Conservation (phyloP, 2,797 vertebrate genomes). For the Eidolon dupreanum region DNA sequence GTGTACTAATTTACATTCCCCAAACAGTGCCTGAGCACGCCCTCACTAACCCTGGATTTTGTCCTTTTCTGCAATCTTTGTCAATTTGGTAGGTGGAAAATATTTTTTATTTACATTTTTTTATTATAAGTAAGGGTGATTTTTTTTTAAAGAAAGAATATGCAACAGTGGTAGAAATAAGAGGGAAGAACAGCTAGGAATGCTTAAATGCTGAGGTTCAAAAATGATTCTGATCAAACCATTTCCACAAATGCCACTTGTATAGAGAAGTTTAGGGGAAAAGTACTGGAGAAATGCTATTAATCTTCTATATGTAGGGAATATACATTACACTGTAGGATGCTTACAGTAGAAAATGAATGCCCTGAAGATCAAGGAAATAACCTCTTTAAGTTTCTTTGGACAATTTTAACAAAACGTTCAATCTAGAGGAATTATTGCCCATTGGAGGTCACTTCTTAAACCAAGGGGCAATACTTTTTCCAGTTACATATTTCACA, state of each 20-base stretch:
- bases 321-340: constrained; percentile 74
- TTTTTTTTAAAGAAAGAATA: constrained; percentile 9
- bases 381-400: constrained; percentile 78
- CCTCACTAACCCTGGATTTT: background rate
- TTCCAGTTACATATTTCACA: constrained; percentile 75
- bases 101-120: constrained; percentile 25
- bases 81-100: background rate
- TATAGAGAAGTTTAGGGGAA: constrained; percentile 57
- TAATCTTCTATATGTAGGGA: constrained; percentile 73
- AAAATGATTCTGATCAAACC: constrained; percentile 56
- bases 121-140: background rate
- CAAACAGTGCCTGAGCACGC: background rate
- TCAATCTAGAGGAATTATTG: constrained; percentile 78
- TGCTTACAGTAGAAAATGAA: constrained; percentile 73
- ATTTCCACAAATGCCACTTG: constrained; percentile 53
- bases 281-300: constrained; percentile 67
- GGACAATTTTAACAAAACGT: constrained; percentile 78
- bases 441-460: constrained; percentile 75
- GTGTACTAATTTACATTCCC: background rate
- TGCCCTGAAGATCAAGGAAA: constrained; percentile 78
- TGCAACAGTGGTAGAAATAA: background rate
- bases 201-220: constrained; percentile 8
- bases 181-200: constrained; percentile 2
- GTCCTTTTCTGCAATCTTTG: background rate
- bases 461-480: constrained; percentile 75